Base-by-base conservation (phyloP, 2,888 invertebrate genomes). In the Erebia palarica region DNA sequence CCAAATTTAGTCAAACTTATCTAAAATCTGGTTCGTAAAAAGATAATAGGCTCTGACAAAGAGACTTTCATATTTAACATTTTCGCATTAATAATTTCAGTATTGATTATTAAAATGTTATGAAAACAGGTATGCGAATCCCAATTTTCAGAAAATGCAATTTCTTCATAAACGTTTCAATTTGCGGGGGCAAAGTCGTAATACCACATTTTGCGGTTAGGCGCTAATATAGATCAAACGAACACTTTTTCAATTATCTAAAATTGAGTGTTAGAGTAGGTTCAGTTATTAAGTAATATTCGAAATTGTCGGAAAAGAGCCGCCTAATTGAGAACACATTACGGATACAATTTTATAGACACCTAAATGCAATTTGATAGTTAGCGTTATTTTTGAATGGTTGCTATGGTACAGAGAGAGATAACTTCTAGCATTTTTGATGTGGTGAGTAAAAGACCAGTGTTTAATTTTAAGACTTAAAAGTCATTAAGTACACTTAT, bases 191-290 rank as follows among this genome's bases (percentile, higher is more conserved):
- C 27, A 36, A 53, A 47, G 13, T 49, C 14, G 69, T 69, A 71
- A 71, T 59, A 76, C 77, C 73, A 73, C 75, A 67, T 69, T 51
- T 71, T 75, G 78, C 75, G 78, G 78, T 77, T 73, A 71, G 64
- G 49, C 65, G 70, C 68, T 69, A 57, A 21, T 68, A 72, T n/a
- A n/a, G 72, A 75, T 74, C 55, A 70, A 73, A 75, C 75, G 70
- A 75, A 72, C 72, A 73, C 71, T 77, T 76, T 76, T 78, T 76
- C 66, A 72, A 75, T 76, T 74, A 67, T 65, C 69, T 74, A 68
- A 77, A 75, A 75, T 73, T 75, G 72, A 63, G 63, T 63, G 59
- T 63, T 68, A 49, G 70, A 67, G 68, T 66, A 70, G 44, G 60
- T 68, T 67, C 55, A 36, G 42, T 27, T 21, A 27, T 27, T 21